Percentiles rank a stretch among this genome's conserved stretches.
These are phyloP conservation scores for Panopea generosa DNA, from an alignment of 2,888 invertebrate species.

Conservation along the genomic window DNA sequence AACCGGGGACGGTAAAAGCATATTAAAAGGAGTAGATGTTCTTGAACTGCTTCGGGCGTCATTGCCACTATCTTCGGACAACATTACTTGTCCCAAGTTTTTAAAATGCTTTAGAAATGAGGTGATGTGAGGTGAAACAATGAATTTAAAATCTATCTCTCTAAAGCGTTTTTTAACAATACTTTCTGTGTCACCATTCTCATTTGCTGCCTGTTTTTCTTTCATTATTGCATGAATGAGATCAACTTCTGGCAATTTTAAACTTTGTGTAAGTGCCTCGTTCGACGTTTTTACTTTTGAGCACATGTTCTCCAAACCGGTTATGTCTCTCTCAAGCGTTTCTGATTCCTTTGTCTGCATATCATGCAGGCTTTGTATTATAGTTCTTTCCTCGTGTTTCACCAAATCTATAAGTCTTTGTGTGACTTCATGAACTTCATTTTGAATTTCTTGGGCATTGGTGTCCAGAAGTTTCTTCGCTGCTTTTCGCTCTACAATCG, in stretches of 20 bases:
- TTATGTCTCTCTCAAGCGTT: conserved; percentile 54
- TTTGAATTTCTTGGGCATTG: conserved; percentile 56
- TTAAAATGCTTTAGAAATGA: conserved; percentile 61
- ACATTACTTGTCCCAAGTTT: conserved; percentile 54
- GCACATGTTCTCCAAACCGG: conserved; percentile 39
- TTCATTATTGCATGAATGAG: conserved; percentile 58
- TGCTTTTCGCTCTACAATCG: conserved; percentile 54
- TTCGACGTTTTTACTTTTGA: conserved; percentile 23
- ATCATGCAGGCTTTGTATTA: conserved; percentile 42
- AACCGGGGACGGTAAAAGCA: conserved; percentile 9
- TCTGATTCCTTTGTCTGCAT: conserved; percentile 52
- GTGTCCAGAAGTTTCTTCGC: conserved; percentile 56
- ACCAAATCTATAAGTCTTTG: conserved; percentile 56
- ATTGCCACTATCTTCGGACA: conserved; percentile 46
- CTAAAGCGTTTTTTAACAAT: conserved; percentile 52
- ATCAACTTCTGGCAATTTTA: conserved; percentile 50
- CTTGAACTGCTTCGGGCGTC: conserved; percentile 16
- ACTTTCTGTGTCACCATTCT: conserved; percentile 35
- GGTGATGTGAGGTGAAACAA: conserved; percentile 54
- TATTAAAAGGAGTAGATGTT: conserved; percentile 28
- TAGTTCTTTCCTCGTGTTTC: conserved; percentile 52
- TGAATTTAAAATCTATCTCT: conserved; percentile 59
- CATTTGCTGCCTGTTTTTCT: conserved; percentile 46
- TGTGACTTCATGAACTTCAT: conserved; percentile 54
- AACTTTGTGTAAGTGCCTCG: conserved; percentile 25